Conservation (phyloP, 2,113 vertebrate species). For the Centropristis striata region DNA sequence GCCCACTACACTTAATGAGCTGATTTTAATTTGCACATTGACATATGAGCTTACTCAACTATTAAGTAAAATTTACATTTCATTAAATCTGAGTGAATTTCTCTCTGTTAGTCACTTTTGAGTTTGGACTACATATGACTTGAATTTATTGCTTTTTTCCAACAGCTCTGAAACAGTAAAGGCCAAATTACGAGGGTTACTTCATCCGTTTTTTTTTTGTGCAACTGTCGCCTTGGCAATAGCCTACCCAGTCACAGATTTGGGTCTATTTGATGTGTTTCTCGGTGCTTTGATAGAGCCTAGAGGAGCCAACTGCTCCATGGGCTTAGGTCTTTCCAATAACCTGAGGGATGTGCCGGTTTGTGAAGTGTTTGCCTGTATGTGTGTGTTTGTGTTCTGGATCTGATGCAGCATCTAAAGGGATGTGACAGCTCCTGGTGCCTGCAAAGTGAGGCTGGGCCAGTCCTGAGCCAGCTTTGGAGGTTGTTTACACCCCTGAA, state of each 20-base stretch:
- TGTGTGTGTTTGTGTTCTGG: constrained; percentile 44
- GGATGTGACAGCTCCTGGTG: constrained; percentile 66
- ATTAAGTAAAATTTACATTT: constrained; percentile 56
- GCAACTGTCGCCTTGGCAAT: constrained; percentile 43
- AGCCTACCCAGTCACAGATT: constrained; percentile 41
- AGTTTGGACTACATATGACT: constrained; percentile 21
- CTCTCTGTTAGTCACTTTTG: constrained; percentile 20
- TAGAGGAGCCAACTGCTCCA: constrained; percentile 61
- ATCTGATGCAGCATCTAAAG: constrained; percentile 69
- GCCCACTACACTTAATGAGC: constrained; percentile 61
- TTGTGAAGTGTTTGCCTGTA: constrained; percentile 39
- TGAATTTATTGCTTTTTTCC: constrained; percentile 43
- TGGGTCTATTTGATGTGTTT: constrained; percentile 62
- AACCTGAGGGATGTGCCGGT: constrained; percentile 60
- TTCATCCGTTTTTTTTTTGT: constrained; percentile 18
- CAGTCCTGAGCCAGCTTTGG: constrained; percentile 43
- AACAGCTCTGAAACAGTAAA: constrained; percentile 36
- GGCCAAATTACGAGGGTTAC: constrained; percentile 27
- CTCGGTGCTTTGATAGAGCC: constrained; percentile 53
- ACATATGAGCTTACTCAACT: constrained; percentile 56
- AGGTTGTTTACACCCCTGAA: constrained; percentile 67
- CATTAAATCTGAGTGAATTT: constrained; percentile 51
- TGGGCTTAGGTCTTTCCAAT: constrained; percentile 63
- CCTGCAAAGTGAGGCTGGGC: constrained; percentile 42
- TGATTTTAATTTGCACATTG: constrained; percentile 64